Evolutionary conservation across 2,888 invertebrate genomes (phyloP), one percentile per base, ranked within the genome.

Genomic region (Tigriopus californicus): DNA sequence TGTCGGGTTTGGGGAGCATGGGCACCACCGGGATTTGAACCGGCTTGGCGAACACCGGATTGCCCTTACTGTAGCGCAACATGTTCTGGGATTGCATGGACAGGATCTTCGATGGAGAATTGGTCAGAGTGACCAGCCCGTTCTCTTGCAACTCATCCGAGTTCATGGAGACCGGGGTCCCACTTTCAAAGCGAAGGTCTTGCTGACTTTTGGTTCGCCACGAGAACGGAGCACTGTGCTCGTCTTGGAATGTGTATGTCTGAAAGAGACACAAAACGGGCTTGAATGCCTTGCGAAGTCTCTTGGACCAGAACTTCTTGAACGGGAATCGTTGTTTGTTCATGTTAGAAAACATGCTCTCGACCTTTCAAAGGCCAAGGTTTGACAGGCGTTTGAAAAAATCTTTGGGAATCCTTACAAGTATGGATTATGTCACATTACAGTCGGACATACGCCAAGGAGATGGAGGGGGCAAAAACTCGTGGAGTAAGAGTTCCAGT

Each of bases 161-260:
- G 2, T 24, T 24, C 11, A 46, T 13, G 18, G 56, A 46, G 2
- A 18, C 40, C 15, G 54, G 41, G 15, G 18, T n/a, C 2, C 56
- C 46, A 5, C 46, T 46, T 44, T 56, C 56, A 46, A 56, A 56
- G 46, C 67, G 1, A 15, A 87, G 72, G 72, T 86, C 81, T 61
- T 85, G 76, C 70, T 87, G 87, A 61, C 86, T 86, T 66, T 77
- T 80, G 0, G 88, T 85, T 71, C 83, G 83, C 73, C 84, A 88
- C 13, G 83, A 79, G 68, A 90, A 91, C 1, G 90, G 89, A 15
- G 80, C 82, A 0, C 88, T 88, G 68, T 89, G 86, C 67, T 88
- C 88, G 69, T 90, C 89, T 61, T 80, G 70, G 76, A 77, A 77
- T 42, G 75, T 72, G 65, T 75, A 69, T 24, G 74, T 75, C 76